Conservation (phyloP, 2,113 vertebrate species). For the Ciconia stormi region DNA sequence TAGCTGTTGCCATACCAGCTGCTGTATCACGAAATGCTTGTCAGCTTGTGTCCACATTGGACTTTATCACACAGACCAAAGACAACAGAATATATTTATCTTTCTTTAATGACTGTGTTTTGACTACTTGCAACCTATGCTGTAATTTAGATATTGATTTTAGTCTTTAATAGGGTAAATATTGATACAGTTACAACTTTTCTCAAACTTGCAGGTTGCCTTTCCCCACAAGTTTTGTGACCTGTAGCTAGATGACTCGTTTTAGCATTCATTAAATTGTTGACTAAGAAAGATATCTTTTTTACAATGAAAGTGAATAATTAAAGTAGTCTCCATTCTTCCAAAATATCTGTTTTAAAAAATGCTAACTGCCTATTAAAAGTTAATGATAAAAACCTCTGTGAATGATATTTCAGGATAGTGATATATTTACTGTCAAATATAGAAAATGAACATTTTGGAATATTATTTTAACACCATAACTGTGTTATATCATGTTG, state of each 20-base stretch:
- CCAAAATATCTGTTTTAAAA: not conserved
- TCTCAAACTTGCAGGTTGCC: not conserved
- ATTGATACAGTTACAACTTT: not conserved
- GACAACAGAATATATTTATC: not conserved
- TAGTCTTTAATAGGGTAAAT: not conserved
- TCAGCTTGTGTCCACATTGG: not conserved
- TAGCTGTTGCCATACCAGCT: not conserved
- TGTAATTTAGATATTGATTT: slow-evolving; percentile 15
- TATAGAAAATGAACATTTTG: not conserved
- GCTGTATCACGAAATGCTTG: not conserved
- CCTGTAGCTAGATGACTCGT: not conserved
- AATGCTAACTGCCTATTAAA: not conserved
- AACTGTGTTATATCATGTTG: not conserved
- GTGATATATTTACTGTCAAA: not conserved
- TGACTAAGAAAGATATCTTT: not conserved
- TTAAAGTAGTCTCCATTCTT: not conserved
- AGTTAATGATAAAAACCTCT: not conserved
- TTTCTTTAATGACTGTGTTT: not conserved
- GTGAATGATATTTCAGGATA: not conserved
- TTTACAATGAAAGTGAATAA: not conserved
- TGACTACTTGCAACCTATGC: not conserved
- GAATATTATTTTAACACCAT: not conserved
- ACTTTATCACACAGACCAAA: not conserved
- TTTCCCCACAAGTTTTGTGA: not conserved
- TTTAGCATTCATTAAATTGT: not conserved